phyloP scores from a whole-genome alignment of 2,797 vertebrate genomes.

The Acanthiza pusilla region DNA sequence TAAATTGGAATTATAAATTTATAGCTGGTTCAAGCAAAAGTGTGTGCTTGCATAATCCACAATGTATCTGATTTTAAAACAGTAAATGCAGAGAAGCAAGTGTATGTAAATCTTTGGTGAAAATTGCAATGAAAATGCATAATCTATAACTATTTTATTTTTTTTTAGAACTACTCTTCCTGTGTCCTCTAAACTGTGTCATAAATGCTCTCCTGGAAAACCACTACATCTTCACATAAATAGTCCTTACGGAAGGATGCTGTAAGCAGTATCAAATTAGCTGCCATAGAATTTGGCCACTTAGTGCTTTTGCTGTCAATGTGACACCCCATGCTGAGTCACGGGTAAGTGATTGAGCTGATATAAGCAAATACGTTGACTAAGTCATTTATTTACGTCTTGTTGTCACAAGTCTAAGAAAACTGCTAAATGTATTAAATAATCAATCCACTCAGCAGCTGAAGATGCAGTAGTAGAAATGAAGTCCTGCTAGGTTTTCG shows the following conservation, averaged over 20 bases:
- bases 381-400: background rate
- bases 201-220: background rate
- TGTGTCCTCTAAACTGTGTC: background rate
- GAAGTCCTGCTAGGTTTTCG: background rate
- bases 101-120: background rate
- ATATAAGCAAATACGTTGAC: background rate
- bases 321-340: constrained; percentile 17
- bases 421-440: background rate
- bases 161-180: background rate
- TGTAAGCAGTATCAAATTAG: constrained; percentile 51
- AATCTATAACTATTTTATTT: background rate
- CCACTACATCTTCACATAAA: background rate
- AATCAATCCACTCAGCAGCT: background rate
- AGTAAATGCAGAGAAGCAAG: background rate
- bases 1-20: background rate
- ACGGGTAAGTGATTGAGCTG: background rate
- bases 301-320: constrained; percentile 7
- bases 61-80: background rate
- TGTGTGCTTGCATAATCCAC: background rate
- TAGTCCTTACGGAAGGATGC: background rate
- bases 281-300: constrained; percentile 2
- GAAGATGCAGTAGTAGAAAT: background rate
- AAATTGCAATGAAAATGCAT: background rate
- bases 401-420: background rate
- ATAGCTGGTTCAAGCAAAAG: background rate